phyloP scores from a whole-genome alignment of 1,140 invertebrate genomes.

The Druon quercuslanigerum region DNA sequence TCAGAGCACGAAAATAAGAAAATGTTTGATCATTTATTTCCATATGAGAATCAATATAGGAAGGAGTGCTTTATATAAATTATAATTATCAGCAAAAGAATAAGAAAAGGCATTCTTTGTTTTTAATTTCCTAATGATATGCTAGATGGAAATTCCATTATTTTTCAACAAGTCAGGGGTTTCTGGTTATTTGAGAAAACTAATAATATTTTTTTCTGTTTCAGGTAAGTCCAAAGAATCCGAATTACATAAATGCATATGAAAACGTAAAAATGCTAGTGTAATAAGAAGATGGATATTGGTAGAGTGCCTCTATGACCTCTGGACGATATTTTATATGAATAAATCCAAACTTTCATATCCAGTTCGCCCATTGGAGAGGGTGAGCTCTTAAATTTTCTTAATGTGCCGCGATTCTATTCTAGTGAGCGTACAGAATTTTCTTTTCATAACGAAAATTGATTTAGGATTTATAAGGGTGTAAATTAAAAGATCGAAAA shows the following conservation, averaged over 20 bases:
- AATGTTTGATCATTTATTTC: too few species aligned
- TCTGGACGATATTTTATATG: constrained; percentile 54
- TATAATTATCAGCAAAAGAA: too few species aligned
- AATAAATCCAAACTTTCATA: constrained; percentile 67
- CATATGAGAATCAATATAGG: too few species aligned
- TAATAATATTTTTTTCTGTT: neutral
- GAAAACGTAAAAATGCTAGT: neutral
- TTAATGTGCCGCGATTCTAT: constrained; percentile 63
- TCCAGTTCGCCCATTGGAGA: constrained; percentile 50
- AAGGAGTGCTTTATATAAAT: too few species aligned
- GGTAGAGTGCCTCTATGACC: constrained; percentile 27
- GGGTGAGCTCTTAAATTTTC: constrained; percentile 63
- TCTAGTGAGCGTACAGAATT: constrained; percentile 50
- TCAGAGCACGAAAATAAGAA: too few species aligned
- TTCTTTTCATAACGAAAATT: constrained; percentile 35
- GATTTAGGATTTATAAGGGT: constrained; percentile 9
- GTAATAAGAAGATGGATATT: constrained; percentile 28
- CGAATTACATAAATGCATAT: too few species aligned
- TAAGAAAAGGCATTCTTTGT: too few species aligned
- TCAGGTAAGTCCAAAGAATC: neutral
- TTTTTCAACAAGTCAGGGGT: neutral
- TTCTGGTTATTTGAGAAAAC: neutral
- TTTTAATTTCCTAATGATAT: too few species aligned
- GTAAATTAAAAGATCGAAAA: too few species aligned
- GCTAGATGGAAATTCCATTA: too few species aligned